Conservation (phyloP, 1,140 invertebrate genomes). For the Gryon sp. region DNA sequence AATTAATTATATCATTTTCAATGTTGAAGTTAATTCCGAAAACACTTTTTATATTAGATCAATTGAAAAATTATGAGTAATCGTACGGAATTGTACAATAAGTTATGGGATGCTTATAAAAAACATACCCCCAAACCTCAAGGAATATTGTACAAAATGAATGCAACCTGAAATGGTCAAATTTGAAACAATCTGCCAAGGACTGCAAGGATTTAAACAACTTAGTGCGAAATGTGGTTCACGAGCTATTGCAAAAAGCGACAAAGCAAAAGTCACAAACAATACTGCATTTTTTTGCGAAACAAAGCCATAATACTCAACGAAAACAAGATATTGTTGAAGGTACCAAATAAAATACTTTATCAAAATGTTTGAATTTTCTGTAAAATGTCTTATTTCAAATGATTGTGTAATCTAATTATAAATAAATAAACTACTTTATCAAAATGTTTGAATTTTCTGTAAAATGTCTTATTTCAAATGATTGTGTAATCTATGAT, state of each 20-base stretch:
- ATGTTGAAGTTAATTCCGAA: background rate
- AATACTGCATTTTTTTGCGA: background rate
- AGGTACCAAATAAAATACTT: conserved; percentile 10
- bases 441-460: conserved; percentile 2
- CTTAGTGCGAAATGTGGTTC: background rate
- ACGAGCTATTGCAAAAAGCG: background rate
- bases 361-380: conserved; percentile 1
- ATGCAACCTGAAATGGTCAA: background rate
- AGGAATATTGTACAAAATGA: background rate
- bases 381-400: background rate
- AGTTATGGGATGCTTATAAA: conserved; percentile 12
- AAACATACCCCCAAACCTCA: background rate
- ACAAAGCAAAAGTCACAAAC: conserved; percentile 5
- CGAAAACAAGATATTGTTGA: conserved; percentile 4
- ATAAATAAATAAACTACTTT: conserved; percentile 2
- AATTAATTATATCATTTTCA: background rate
- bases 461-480: background rate
- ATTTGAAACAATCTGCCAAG: conserved; percentile 2
- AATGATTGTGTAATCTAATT: no score
- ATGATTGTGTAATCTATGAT: background rate
- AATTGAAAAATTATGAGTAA: conserved; percentile 2
- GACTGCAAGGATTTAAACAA: background rate
- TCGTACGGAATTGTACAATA: conserved; percentile 1
- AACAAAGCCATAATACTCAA: conserved; percentile 1
- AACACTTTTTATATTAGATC: background rate